phyloP scores from a whole-genome alignment of 2,888 invertebrate species.

The Malthinus seriepunctatus region DNA sequence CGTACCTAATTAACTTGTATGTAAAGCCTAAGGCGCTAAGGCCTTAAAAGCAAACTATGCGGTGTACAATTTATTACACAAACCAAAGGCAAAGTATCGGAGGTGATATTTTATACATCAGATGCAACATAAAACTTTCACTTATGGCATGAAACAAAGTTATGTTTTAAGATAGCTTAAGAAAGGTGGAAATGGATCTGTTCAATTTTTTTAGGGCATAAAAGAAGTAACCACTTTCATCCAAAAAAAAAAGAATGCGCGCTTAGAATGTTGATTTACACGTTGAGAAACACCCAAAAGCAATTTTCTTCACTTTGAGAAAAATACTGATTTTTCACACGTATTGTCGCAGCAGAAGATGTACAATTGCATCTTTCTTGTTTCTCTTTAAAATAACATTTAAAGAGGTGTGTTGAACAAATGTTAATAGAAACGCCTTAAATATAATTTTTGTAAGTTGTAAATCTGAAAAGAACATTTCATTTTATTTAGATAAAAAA shows the following conservation, averaged over 20 bases:
- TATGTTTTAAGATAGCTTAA: slow-evolving; percentile 2
- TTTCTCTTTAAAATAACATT: not conserved
- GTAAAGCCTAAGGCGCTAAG: not conserved
- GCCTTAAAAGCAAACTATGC: not conserved
- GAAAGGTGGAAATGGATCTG: slow-evolving; percentile 1
- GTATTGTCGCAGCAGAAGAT: too few species aligned
- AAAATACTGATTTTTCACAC: too few species aligned
- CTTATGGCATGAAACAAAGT: slow-evolving; percentile 19
- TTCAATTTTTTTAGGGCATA: not conserved
- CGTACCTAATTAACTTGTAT: too few species aligned
- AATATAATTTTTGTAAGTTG: not conserved
- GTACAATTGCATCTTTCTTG: too few species aligned
- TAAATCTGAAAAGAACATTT: not conserved
- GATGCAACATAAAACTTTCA: slow-evolving; percentile 20
- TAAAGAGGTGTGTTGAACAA: not conserved
- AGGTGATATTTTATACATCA: slow-evolving; percentile 15
- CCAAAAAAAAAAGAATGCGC: too few species aligned
- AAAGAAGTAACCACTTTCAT: not conserved
- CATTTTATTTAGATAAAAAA: not conserved
- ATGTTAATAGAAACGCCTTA: not conserved
- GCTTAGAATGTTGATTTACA: too few species aligned
- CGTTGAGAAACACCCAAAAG: not conserved
- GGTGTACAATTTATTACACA: slow-evolving; percentile 16
- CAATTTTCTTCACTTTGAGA: not conserved
- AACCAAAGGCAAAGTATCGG: slow-evolving; percentile 7